phyloP scores from a whole-genome alignment of 2,888 invertebrate genomes.

The Drosophila robusta region DNA sequence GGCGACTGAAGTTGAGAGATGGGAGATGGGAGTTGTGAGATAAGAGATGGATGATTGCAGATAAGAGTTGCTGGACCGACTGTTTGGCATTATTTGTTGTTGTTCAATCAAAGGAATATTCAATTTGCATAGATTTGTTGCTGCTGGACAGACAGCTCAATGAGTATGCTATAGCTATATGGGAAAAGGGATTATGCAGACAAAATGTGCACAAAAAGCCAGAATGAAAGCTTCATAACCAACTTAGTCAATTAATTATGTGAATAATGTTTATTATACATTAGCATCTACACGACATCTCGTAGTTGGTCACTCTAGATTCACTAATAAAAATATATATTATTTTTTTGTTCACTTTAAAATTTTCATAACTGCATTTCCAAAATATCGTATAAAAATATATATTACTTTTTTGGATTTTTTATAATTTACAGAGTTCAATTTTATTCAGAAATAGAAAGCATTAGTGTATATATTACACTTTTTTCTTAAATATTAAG shows the following conservation, averaged over 20 bases:
- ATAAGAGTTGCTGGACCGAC: constrained; percentile 1
- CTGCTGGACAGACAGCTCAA: constrained; percentile 1
- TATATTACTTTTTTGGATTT: too few species aligned
- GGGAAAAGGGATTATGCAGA: neutral
- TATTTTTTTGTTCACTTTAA: too few species aligned
- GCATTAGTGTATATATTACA: too few species aligned
- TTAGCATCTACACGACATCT: too few species aligned
- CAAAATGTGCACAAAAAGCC: neutral
- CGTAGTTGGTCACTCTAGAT: too few species aligned
- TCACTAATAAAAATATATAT: too few species aligned
- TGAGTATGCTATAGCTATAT: neutral
- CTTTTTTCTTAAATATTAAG: too few species aligned
- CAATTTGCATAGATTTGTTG: constrained; percentile 63
- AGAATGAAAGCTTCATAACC: neutral
- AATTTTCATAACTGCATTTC: too few species aligned
- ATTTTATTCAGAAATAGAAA: too few species aligned
- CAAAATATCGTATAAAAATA: too few species aligned
- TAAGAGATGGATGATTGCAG: constrained; percentile 7
- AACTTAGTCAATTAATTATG: neutral
- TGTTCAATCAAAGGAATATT: constrained; percentile 43
- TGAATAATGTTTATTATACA: too few species aligned
- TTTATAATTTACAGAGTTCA: too few species aligned
- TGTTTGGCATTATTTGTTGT: constrained; percentile 21
- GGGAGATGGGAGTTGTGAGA: constrained; percentile 1
- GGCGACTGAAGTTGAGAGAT: neutral